These are phyloP conservation scores for Betta splendens DNA, from an alignment of 2,797 vertebrate species.

Conservation along the genomic window DNA sequence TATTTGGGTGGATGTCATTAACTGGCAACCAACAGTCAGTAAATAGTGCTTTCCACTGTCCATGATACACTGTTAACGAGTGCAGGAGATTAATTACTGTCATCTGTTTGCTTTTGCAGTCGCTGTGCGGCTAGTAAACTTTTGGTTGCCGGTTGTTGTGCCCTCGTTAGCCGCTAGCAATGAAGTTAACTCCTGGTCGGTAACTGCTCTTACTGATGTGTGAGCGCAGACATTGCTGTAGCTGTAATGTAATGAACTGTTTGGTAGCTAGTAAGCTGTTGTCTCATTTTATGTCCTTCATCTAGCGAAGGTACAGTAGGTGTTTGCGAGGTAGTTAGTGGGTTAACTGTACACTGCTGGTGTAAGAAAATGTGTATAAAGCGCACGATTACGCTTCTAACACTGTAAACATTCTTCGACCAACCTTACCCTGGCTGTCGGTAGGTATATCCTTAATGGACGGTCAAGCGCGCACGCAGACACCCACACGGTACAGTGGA, in stretches of 20 bases:
- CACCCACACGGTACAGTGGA: conserved; percentile 55
- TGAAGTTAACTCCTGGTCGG: not conserved
- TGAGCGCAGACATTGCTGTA: not conserved
- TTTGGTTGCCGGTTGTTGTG: conserved; percentile 14
- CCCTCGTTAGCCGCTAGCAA: conserved; percentile 20
- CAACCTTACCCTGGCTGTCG: not conserved
- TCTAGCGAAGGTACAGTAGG: conserved; percentile 44
- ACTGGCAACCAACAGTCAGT: not conserved
- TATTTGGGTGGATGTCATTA: too few relatives aligned
- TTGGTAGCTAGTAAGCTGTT: conserved; percentile 7
- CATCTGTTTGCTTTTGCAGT: conserved; percentile 19
- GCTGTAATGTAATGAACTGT: conserved; percentile 14
- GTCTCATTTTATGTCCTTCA: conserved; percentile 26
- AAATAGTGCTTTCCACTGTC: conserved; percentile 7
- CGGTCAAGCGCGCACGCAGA: conserved; percentile 17
- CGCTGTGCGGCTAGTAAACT: conserved; percentile 14
- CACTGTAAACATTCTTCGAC: too few relatives aligned
- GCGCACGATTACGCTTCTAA: not conserved
- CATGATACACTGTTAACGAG: conserved; percentile 1
- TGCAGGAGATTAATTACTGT: conserved; percentile 2
- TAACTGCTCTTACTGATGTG: not conserved
- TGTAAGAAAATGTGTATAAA: not conserved
- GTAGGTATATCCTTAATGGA: not conserved
- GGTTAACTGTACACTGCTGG: conserved; percentile 2
- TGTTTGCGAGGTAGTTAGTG: conserved; percentile 38